These are phyloP conservation scores for Thryonomys swinderianus DNA, from an alignment of 2,113 vertebrate species.

Conservation along the genomic window DNA sequence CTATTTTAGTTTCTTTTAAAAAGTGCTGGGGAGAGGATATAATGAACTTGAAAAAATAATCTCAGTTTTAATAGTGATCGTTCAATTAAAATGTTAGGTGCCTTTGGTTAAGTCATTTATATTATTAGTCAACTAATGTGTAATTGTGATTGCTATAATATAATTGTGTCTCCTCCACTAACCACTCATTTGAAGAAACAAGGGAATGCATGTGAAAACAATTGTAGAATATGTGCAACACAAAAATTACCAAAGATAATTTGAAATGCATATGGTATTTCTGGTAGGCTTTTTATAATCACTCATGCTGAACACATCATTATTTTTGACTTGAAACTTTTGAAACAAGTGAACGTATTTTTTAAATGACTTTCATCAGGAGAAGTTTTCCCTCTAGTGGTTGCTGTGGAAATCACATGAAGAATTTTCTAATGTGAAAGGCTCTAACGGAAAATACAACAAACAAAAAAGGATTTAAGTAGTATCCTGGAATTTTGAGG, in stretches of 20 bases:
- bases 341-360: background rate
- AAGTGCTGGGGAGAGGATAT: background rate
- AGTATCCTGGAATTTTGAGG: background rate
- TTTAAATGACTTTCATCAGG: conserved; percentile 7
- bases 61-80: background rate
- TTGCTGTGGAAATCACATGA: conserved; percentile 40
- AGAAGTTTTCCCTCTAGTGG: background rate
- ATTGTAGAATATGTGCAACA: background rate
- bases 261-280: conserved; percentile 20
- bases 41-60: background rate
- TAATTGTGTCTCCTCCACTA: background rate
- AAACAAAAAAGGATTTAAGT: background rate
- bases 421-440: background rate
- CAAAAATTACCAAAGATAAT: background rate
- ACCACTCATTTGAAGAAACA: background rate
- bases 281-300: background rate
- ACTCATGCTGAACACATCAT: background rate
- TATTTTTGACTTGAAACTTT: conserved; percentile 8
- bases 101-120: background rate
- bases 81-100: background rate
- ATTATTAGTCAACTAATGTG: background rate
- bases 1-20: background rate
- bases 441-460: conserved; percentile 11
- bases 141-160: background rate
- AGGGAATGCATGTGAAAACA: background rate